Evolutionary conservation across 2,888 invertebrate species (phyloP).

Genomic region (Mamestra brassicae): DNA sequence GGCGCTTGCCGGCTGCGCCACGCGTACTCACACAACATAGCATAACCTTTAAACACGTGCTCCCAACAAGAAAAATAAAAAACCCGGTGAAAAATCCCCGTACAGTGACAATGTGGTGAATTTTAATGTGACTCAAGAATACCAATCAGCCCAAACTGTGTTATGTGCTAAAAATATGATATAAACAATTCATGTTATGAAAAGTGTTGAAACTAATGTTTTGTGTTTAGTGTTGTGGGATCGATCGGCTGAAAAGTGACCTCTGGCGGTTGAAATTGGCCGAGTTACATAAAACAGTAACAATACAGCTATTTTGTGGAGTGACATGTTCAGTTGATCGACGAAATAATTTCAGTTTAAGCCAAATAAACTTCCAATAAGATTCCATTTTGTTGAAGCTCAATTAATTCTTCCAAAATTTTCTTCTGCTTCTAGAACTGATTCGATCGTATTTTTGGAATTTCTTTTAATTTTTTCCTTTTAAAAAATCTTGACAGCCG

Average conservation of each 20-base stretch:
- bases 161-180: constrained; percentile 60
- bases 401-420: constrained; percentile 63
- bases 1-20: constrained; percentile 89
- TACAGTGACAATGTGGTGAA: constrained; percentile 67
- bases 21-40: constrained; percentile 75
- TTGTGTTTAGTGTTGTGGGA: constrained; percentile 71
- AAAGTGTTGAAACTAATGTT: constrained; percentile 68
- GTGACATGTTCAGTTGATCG: constrained; percentile 64
- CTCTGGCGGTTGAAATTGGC: constrained; percentile 76
- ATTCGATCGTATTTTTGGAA: constrained; percentile 20
- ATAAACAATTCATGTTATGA: constrained; percentile 69
- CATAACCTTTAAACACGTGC: constrained; percentile 81
- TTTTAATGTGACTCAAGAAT: constrained; percentile 58
- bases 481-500: constrained; percentile 35
- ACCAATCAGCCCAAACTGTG: constrained; percentile 55
- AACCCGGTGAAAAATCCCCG: constrained; percentile 44
- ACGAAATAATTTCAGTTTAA: constrained; percentile 50
- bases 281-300: constrained; percentile 70
- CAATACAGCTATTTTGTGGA: constrained; percentile 67
- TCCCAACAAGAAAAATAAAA: constrained; percentile 65
- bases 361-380: constrained; percentile 74
- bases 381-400: constrained; percentile 65
- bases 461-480: constrained; percentile 8
- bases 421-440: constrained; percentile 29
- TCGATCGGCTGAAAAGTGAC: constrained; percentile 82